Evolutionary conservation across 2,113 vertebrate species (phyloP), one percentile per base, ranked within the genome.

Genomic region (Todiramphus chloris): DNA sequence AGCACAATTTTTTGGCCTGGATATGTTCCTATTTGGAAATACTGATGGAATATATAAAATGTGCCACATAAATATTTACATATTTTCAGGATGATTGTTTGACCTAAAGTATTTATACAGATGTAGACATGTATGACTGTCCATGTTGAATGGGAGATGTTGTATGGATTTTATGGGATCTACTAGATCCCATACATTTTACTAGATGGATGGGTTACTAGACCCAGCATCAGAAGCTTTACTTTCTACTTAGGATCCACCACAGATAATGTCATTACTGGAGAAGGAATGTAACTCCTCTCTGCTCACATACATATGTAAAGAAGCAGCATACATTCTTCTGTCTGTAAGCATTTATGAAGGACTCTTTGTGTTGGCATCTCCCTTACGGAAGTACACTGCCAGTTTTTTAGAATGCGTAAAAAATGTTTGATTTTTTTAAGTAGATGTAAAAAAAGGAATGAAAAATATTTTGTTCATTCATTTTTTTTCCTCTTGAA

Each of bases 231-330:
- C 24, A 69, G 35, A 70, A 19, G 21, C 17, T 85, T 82, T 73
- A 31, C 13, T 75, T 93, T 83, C 33, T 51, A 0, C 20, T 63
- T 53, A 28, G 55, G 8, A 35, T 48, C 5, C 0, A 0, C 3
- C 63, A 51, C 13, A 63, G 27, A 37, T 48, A 44, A 17, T 1
- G 5, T 2, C 28, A 13, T 28, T 80, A n/a, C 33, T 48, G 78
- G 25, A 68, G 37, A 50, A 37, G 35, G 4, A 60, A 15, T 13
- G 24, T 21, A 60, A 4, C 7, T 66, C 39, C 24, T 84, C 31
- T 43, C 25, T 70, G 41, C 43, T 80, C 46, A 31, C 23, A 19
- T 2, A 11, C 10, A 74, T 5, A 48, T 82, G 18, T 16, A 62
- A 88, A 68, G 67, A 8, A 70, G 27, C 15, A 55, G 25, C 7